Base-by-base conservation (phyloP, 2,888 invertebrate genomes). In the Scotopteryx bipunctaria region DNA sequence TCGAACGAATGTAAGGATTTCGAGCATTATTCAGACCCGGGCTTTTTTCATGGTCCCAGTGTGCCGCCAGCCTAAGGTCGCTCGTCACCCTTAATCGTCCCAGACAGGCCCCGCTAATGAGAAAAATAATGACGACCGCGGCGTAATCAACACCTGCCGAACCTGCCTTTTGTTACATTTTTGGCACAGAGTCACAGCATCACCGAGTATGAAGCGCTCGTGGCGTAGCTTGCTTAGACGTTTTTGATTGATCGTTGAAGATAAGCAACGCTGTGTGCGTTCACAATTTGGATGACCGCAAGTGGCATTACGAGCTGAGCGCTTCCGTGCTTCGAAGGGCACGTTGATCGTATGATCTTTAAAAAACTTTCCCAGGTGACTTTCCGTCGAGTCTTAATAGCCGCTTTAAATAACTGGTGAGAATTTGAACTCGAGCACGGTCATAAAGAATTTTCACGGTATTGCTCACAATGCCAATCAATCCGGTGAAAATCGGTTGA, bases 121-220 rank as follows among this genome's bases (percentile, higher is more conserved):
- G 86, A 86, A 86, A 87, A 84, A 86, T 86, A 87, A 86, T 84
- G 86, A 87, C 76, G 79, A 73, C 71, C 68, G 67, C 68, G 78
- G 78, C 76, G 73, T 82, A 85, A 84, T 86, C 79, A 83, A 79
- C 84, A 78, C 74, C 78, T 58, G 56, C 25, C 42, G 29, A 6
- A 35, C 6, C 31, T 37, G 31, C 23, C 41, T 44, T 52, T 55
- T 51, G 42, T 48, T 21, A 17, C 5, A 31, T 23, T 43, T 38
- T 46, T 32, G 15, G 23, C 9, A 9, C 14, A 19, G 31, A 9
- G 5, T 3, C 19, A 19, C 4, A 19, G 6, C 4, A 6, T 19
- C 19, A 19, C 5, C 19, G 2, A 19, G 4, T 19, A 5, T 6
- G 19, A 19, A 19, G 19, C 19, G 5, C 19, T 19, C 4, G 19